These are phyloP conservation scores for Sitobion miscanthi DNA, from an alignment of 1,140 invertebrate genomes.

Conservation along the genomic window DNA sequence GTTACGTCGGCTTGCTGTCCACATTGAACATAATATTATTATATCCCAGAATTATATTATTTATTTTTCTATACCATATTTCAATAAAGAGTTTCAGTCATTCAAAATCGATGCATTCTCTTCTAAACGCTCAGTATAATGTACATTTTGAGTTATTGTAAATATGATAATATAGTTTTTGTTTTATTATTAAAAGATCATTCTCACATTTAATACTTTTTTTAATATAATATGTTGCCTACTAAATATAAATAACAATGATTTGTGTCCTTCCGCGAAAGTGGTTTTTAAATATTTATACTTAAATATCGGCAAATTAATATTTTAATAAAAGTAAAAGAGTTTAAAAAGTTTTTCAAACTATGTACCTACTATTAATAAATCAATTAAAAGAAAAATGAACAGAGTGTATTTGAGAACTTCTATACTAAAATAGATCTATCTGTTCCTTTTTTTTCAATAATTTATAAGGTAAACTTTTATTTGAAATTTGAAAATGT, in stretches of 20 bases:
- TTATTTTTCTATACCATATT: no score
- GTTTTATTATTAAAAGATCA: no score
- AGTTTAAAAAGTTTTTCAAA: not conserved
- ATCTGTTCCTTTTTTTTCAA: not conserved
- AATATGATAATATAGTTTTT: no score
- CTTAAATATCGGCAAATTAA: not conserved
- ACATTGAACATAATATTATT: no score
- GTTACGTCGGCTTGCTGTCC: no score
- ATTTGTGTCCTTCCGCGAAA: not conserved
- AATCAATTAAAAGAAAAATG: not conserved
- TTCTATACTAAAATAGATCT: not conserved
- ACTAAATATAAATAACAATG: not conserved
- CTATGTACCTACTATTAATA: not conserved
- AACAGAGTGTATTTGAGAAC: not conserved
- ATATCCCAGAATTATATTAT: no score
- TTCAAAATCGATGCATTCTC: no score
- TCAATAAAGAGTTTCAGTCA: no score
- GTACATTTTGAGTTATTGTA: no score
- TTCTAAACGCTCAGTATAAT: no score
- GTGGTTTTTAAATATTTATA: not conserved
- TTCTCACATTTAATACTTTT: no score
- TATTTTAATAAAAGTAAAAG: not conserved
- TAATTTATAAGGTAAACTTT: not conserved
- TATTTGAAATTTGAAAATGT: slow-evolving; percentile 12
- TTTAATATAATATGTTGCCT: no score